Percentiles rank a stretch among this genome's conserved stretches.
Evolutionary conservation across 2,888 invertebrate species (phyloP).

Genomic region (Apamea crenata): DNA sequence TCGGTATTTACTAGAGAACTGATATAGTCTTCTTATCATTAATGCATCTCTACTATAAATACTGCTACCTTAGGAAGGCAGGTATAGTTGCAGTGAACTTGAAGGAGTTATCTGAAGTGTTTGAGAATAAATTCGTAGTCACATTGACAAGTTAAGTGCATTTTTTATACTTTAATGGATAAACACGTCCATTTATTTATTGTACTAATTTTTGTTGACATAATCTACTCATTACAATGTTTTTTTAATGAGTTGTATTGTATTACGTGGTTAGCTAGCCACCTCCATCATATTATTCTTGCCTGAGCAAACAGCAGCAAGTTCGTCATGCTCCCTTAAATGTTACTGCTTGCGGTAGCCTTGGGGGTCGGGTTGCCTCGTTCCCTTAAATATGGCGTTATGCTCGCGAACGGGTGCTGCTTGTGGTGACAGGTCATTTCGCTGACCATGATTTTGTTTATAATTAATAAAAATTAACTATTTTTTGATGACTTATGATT

Average conservation of each 20-base stretch:
- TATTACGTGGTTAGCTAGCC: background rate
- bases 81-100: constrained; percentile 3
- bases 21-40: background rate
- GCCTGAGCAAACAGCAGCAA: background rate
- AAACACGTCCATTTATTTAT: background rate
- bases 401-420: background rate
- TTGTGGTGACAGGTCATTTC: no score
- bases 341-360: background rate
- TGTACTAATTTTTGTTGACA: background rate
- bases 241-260: background rate
- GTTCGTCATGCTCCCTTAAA: background rate
- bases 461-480: background rate
- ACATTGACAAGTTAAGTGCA: constrained; percentile 11
- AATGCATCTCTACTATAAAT: constrained; percentile 15
- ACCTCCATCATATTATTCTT: background rate
- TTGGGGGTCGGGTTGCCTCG: background rate
- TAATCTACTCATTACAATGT: background rate
- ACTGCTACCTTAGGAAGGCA: background rate
- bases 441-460: background rate
- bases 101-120: background rate
- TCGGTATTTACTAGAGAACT: background rate
- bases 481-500: background rate
- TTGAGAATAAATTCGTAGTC: background rate
- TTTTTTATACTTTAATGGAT: background rate
- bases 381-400: background rate